Evolutionary conservation across 2,113 vertebrate genomes (phyloP).

Genomic region (Phocoena phocoena): DNA sequence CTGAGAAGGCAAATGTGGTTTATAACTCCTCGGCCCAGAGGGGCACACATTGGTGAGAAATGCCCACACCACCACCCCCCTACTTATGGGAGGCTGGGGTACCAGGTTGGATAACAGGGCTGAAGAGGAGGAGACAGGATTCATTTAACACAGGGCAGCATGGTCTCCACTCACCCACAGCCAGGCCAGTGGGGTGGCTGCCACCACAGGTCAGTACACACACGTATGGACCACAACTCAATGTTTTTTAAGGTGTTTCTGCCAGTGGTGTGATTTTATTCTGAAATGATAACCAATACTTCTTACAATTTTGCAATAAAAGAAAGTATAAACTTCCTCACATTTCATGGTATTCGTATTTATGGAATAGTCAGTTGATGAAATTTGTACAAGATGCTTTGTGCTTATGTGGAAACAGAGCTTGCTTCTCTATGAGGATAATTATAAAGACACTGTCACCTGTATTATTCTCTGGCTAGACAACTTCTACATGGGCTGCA

Average conservation of each 20-base stretch:
- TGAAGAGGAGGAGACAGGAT: neutral
- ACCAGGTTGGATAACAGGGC: neutral
- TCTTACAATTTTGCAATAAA: neutral
- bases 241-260: neutral
- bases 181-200: neutral
- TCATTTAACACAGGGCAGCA: too few relatives aligned
- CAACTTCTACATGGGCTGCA: neutral
- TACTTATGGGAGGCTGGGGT: neutral
- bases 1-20: neutral
- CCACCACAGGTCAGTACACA: accelerated
- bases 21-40: accelerated
- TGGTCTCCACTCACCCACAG: neutral
- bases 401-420: neutral
- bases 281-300: neutral
- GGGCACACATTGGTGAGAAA: neutral
- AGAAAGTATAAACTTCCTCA: neutral
- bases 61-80: neutral
- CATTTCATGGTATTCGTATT: neutral
- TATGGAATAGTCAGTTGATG: neutral
- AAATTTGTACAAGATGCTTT: neutral
- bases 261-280: neutral
- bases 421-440: neutral
- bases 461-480: neutral
- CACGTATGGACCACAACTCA: neutral
- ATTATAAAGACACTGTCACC: neutral